Evolutionary conservation across 2,888 invertebrate species (phyloP), one percentile per base, ranked within the genome.

Genomic region (Trissonchulus sp.): DNA sequence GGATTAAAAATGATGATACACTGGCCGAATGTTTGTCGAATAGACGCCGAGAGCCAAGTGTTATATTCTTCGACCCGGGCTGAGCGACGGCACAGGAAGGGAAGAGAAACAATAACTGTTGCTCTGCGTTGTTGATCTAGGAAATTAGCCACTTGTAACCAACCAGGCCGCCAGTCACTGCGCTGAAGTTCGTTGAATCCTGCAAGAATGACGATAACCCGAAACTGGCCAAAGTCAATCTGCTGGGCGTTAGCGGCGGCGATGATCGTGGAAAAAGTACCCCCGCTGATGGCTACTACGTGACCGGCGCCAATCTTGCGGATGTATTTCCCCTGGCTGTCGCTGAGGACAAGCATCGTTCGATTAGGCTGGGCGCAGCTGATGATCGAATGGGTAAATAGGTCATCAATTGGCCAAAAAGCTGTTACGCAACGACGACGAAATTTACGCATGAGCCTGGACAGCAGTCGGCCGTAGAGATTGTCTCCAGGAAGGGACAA

Each of bases 291-390:
- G 18, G 60, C 60, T 60, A 60, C n/a, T 18, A 60, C 60, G n/a
- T 60, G 60, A 18, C 60, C 60, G n/a, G 18, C 60, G n/a, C 60
- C 60, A n/a, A 60, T n/a, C 18, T 60, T n/a, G 18, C n/a, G 18
- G 60, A 60, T 60, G 60, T 60, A 60, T 60, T 60, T 60, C 18
- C 18, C 60, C n/a, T 60, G 60, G n/a, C 60, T 60, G 60, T 60
- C 60, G n/a, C 60, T n/a, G 60, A 60, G 60, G n/a, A 60, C n/a
- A 60, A 60, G 60, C 60, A 60, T 18, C n/a, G 60, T 60, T 60
- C 60, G 60, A 18, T 18, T 60, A 60, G 60, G 60, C n/a, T 60
- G 18, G 18, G 18, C 18, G 60, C 18, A 60, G n/a, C n/a, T n/a
- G 18, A 60, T 18, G n/a, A 60, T 60, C 18, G 18, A 18, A n/a